Percentiles rank a stretch among this genome's conserved stretches.
These are phyloP conservation scores for Rhagonycha fulva DNA, from an alignment of 2,888 invertebrate genomes.

Conservation along the genomic window DNA sequence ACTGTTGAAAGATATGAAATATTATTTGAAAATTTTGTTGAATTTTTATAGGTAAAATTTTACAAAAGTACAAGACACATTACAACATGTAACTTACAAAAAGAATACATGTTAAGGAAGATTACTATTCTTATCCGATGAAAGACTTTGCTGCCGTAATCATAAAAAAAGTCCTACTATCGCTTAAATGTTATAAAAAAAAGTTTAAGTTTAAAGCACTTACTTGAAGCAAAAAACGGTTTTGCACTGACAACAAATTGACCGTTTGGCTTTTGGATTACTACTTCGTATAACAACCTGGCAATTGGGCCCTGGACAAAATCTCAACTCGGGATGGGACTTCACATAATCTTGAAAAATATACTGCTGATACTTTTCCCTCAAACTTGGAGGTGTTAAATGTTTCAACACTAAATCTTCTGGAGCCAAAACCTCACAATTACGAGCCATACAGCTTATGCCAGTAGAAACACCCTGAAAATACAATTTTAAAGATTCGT, in stretches of 20 bases:
- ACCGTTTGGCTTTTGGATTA: constrained; percentile 81
- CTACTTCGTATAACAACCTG: constrained; percentile 85
- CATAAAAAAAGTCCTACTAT: not conserved
- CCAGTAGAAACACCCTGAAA: constrained; percentile 71
- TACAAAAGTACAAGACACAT: not conserved
- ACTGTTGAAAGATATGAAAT: no score
- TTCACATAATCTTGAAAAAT: constrained; percentile 96
- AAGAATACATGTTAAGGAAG: not conserved
- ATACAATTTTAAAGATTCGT: not conserved
- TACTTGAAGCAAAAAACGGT: constrained; percentile 81
- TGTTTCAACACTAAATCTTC: constrained; percentile 93
- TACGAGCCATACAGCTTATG: constrained; percentile 96
- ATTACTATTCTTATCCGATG: not conserved
- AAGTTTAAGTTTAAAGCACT: constrained; percentile 31
- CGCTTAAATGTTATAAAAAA: not conserved
- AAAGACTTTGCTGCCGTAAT: not conserved
- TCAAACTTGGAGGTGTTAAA: constrained; percentile 77
- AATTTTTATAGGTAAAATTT: no score
- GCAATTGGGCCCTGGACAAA: constrained; percentile 97
- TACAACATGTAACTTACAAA: not conserved
- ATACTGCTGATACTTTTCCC: constrained; percentile 94
- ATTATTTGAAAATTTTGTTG: no score
- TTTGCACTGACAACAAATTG: constrained; percentile 87
- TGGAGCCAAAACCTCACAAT: constrained; percentile 92
- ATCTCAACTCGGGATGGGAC: constrained; percentile 86